Evolutionary conservation across 1,140 invertebrate species (phyloP).

Genomic region (Magallana angulata): DNA sequence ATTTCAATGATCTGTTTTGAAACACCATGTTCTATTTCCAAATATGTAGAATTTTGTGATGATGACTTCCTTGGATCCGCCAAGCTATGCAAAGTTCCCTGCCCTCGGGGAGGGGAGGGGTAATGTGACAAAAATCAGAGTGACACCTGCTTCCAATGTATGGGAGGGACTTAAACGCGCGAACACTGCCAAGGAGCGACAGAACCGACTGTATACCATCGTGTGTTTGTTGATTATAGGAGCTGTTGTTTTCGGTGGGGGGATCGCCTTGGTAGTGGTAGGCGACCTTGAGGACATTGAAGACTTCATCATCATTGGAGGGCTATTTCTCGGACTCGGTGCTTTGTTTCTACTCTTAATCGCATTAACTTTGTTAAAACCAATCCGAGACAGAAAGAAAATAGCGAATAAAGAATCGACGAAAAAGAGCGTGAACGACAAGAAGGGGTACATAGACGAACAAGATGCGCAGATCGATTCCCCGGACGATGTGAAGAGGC

Average conservation of each 20-base stretch:
- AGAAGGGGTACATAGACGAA: neutral
- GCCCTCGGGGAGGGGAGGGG: neutral
- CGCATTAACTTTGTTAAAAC: conserved; percentile 1
- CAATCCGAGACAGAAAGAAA: conserved; percentile 17
- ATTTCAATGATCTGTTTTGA: neutral
- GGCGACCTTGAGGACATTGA: conserved; percentile 11
- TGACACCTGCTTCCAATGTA: conserved; percentile 15
- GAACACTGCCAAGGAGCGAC: neutral
- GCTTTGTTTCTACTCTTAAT: neutral
- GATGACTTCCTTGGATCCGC: conserved; percentile 9
- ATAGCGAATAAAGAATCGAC: neutral
- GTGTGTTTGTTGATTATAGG: conserved; percentile 17
- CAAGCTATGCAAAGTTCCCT: neutral
- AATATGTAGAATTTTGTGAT: neutral
- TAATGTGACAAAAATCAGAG: conserved; percentile 20
- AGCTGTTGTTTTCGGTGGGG: neutral
- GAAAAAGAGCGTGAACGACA: neutral
- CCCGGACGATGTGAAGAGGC: neutral
- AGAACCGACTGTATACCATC: neutral
- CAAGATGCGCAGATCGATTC: neutral
- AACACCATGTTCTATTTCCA: neutral
- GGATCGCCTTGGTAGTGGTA: neutral
- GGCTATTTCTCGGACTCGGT: conserved; percentile 2
- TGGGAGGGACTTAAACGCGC: neutral
- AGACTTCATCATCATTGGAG: conserved; percentile 17